Conservation (phyloP, 2,888 invertebrate genomes). For the Mimumesa dahlbomi region DNA sequence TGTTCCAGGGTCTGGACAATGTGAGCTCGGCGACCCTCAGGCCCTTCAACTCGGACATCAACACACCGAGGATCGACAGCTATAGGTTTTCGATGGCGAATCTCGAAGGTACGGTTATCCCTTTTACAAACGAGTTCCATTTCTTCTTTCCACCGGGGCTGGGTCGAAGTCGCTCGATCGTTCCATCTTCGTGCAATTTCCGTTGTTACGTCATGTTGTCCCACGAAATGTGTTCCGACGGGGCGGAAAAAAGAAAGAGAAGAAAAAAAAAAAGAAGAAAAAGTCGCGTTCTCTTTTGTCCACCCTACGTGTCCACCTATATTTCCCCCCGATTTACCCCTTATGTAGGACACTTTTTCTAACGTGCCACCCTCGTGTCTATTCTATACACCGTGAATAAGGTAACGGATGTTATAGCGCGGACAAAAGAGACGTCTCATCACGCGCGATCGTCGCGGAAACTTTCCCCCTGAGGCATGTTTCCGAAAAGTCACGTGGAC, state of each 20-base stretch:
- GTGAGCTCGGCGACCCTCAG: constrained; percentile 83
- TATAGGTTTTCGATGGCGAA: constrained; percentile 98
- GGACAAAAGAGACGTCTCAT: constrained; percentile 35
- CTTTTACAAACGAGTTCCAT: not conserved
- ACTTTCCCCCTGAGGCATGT: not conserved
- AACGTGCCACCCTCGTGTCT: constrained; percentile 16
- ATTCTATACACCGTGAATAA: constrained; percentile 21
- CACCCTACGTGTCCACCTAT: constrained; percentile 6
- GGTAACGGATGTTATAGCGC: constrained; percentile 13
- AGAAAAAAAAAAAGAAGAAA: no score
- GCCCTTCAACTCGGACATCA: constrained; percentile 86
- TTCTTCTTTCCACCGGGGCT: not conserved
- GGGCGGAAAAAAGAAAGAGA: no score
- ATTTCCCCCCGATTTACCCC: constrained; percentile 15
- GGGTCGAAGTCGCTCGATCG: constrained; percentile 27
- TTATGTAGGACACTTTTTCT: constrained; percentile 43
- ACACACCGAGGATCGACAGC: constrained; percentile 92
- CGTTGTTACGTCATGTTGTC: constrained; percentile 12
- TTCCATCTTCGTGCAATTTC: constrained; percentile 39
- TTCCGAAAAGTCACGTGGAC: no score
- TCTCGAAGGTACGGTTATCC: constrained; percentile 85
- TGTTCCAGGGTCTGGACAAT: constrained; percentile 87
- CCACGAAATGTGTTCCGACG: constrained; percentile 20
- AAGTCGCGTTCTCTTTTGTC: constrained; percentile 37
- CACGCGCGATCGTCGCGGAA: constrained; percentile 20